Evolutionary conservation across 2,888 invertebrate species (phyloP), one percentile per base, ranked within the genome.

Genomic region (Oscheius myriophilus): DNA sequence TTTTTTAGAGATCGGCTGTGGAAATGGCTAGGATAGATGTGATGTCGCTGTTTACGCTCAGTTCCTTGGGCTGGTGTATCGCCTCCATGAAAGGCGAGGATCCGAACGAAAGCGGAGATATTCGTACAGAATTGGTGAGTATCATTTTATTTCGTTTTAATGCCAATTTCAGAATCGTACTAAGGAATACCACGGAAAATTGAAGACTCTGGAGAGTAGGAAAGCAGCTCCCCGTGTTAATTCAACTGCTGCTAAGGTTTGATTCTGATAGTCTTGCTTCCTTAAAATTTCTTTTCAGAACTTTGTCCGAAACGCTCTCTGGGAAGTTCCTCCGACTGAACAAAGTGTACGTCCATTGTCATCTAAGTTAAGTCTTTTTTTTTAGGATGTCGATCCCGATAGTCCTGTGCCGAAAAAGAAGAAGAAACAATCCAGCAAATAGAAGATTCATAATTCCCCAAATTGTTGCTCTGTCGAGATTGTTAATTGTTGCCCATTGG

Each of bases 21-120:
- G 67, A 67, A 16, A 52, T 67, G 59, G 52, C 67, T 26, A 51
- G 67, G 2, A 53, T 55, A 7, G 67, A 67, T 41, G 46, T 67
- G 23, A 67, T 67, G 67, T 58, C 67, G 9, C 41, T 61, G 49
- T 67, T 59, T 21, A 52, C 67, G 7, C 51, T 67, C 11, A 61
- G 33, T 12, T 59, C 61, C 2, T 23, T 61, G 25, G 53, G 53
- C 25, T 61, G 61, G 51, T 41, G 41, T 14, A 3, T 67, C 18
- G 45, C 52, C 7, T 14, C 59, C 12, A 61, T 67, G 53, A 67
- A 51, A 51, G 67, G 67, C 16, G 61, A 67, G 26, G 61, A 61
- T 33, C 67, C 67, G 1, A 41, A 59, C 18, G 61, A 67, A 21
- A 59, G 41, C 51, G 45, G 23, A 1, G 16, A 49, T 3, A 41